These are phyloP conservation scores for Tachysurus vachellii DNA, from an alignment of 2,113 vertebrate species.

Conservation along the genomic window DNA sequence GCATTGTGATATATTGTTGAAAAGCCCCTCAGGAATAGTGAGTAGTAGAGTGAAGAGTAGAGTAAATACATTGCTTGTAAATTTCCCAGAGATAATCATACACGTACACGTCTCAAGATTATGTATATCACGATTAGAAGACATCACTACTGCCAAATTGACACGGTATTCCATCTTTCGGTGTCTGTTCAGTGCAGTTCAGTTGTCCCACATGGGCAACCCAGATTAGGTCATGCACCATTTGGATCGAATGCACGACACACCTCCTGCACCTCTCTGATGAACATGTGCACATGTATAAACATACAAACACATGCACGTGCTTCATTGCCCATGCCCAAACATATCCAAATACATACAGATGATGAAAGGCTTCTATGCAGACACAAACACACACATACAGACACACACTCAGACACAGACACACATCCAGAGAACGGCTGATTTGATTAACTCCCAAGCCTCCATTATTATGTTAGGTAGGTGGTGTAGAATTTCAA, in stretches of 20 bases:
- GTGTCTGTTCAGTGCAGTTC: background rate
- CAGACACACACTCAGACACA: conserved; percentile 34
- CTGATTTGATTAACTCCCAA: conserved; percentile 94
- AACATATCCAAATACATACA: conserved; percentile 30
- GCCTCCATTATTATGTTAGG: conserved; percentile 89
- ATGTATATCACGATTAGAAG: background rate
- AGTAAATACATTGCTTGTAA: background rate
- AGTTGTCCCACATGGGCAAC: background rate
- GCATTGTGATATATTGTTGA: background rate
- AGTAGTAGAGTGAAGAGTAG: background rate
- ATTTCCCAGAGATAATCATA: background rate
- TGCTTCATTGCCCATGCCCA: background rate
- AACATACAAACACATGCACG: conserved; percentile 1
- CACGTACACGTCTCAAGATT: background rate
- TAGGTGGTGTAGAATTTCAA: conserved; percentile 96
- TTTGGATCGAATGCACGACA: conserved; percentile 1
- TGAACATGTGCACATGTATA: background rate
- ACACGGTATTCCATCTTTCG: background rate
- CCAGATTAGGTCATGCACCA: background rate
- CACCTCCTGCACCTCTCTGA: background rate
- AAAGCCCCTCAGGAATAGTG: background rate
- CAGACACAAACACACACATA: conserved; percentile 37
- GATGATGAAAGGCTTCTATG: conserved; percentile 26
- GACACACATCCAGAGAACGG: conserved; percentile 75
- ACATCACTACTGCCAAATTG: background rate